These are phyloP conservation scores for Enoplosus armatus DNA, from an alignment of 2,797 vertebrate species.

Conservation along the genomic window DNA sequence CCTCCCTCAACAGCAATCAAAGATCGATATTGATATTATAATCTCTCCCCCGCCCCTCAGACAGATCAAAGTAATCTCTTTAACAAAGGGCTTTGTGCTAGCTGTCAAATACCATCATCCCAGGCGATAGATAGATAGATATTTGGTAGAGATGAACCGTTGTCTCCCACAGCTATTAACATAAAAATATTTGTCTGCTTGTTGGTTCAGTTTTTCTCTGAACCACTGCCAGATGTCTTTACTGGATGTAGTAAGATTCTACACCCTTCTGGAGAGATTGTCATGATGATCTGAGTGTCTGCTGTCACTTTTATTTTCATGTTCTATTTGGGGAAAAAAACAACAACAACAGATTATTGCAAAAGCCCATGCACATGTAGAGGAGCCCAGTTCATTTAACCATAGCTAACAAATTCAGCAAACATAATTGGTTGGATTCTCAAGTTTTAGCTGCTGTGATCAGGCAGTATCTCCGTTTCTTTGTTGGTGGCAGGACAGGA, in stretches of 20 bases:
- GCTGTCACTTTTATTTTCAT: neutral
- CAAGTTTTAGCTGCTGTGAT: neutral
- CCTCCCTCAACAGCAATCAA: conserved; percentile 29
- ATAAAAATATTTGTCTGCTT: neutral
- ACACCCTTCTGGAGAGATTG: neutral
- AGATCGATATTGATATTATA: conserved; percentile 52
- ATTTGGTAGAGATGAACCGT: neutral
- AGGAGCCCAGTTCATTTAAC: neutral
- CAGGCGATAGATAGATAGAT: conserved; percentile 1
- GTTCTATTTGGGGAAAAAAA: neutral
- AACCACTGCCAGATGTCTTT: neutral
- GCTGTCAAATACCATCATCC: conserved; percentile 72
- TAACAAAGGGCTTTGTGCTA: conserved; percentile 82
- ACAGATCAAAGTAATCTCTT: conserved; percentile 79
- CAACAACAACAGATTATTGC: neutral
- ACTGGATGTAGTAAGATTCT: neutral
- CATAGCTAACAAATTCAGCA: neutral
- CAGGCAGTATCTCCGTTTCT: neutral
- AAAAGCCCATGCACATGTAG: neutral
- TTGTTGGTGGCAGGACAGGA: neutral
- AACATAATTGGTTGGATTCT: neutral
- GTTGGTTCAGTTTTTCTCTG: neutral
- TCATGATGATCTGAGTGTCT: neutral
- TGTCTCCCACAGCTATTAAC: neutral
- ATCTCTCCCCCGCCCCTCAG: conserved; percentile 65